Base-by-base conservation (phyloP, 1,140 invertebrate species). In the Drosophila lacteicornis region DNA sequence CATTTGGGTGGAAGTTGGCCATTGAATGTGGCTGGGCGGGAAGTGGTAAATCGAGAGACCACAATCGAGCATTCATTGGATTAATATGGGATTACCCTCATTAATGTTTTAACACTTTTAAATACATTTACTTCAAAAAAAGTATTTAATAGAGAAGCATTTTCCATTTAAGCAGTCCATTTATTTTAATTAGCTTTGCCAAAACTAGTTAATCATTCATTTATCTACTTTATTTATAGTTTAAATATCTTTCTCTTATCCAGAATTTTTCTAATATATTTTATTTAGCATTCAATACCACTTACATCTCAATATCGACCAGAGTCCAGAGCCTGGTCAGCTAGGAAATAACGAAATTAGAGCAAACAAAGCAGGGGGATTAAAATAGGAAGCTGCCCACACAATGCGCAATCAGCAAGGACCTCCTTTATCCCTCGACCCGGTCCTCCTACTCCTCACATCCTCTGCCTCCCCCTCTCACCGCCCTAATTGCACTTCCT, bases 391-490 rank as follows among this genome's bases (percentile, higher is more conserved):
- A 77, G 77, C 80, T 71, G 63, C 46, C 65, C 63, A 62, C 57
- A 87, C 85, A 90, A 88, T 88, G 60, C 63, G 68, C 78, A 88
- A 84, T 88, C 81, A 88, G 74, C 40, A 40, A n/a, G 56, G 62
- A 38, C 62, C 56, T 45, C 56, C 56, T 19, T 61, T 22, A n/a
- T 71, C 62, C 61, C 43, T 59, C 59, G 61, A 68, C 67, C 67
- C 40, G 13, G 50, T 43, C 40, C 73, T 66, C 60, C 33, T 36
- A 36, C 50, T 36, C 27, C 17, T 27, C 57, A 11, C n/a, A 22
- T 40, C 17, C 30, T 22, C 45, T 17, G 11, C 19, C 57, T 50
- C 11, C 40, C 46, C 19, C 70, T 17, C 63, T 71, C 47, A 50
- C 65, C 56, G 65, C 62, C 46, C 80, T 88, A 84, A 88, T 90